These are phyloP conservation scores for Acanthosepion lycidas DNA, from an alignment of 2,888 invertebrate species.

Conservation along the genomic window DNA sequence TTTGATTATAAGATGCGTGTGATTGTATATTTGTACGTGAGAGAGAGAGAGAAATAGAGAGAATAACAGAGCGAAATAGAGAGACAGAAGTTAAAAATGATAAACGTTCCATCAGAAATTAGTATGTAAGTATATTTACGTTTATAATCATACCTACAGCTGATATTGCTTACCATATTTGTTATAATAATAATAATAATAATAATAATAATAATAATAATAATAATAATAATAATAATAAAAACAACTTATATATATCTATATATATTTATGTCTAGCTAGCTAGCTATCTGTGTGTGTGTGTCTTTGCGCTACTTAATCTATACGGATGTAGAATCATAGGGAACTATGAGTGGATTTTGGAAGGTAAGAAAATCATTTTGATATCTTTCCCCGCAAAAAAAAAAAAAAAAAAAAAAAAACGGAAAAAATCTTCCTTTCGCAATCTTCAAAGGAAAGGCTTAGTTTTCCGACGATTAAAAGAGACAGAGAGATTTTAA, in stretches of 20 bases:
- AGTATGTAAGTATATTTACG: background rate
- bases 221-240: too few relatives aligned
- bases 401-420: background rate
- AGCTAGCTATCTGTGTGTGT: background rate
- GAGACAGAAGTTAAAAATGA: background rate
- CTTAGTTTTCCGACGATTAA: background rate
- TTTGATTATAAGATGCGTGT: background rate
- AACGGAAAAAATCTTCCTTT: background rate
- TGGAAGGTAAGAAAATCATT: background rate
- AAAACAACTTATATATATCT: too few relatives aligned
- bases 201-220: too few relatives aligned
- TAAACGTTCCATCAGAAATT: background rate
- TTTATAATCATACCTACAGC: too few relatives aligned
- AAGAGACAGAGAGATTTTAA: background rate
- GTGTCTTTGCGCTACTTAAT: background rate
- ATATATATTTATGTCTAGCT: too few relatives aligned
- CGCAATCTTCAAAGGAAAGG: background rate
- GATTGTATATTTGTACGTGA: too few relatives aligned
- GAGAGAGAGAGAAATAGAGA: too few relatives aligned
- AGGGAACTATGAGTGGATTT: background rate
- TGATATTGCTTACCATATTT: too few relatives aligned
- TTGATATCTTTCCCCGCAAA: background rate
- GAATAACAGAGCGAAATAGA: background rate
- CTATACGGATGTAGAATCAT: background rate
- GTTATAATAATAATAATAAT: too few relatives aligned